phyloP scores from a whole-genome alignment of 2,113 vertebrate species.

The Tautogolabrus adspersus region DNA sequence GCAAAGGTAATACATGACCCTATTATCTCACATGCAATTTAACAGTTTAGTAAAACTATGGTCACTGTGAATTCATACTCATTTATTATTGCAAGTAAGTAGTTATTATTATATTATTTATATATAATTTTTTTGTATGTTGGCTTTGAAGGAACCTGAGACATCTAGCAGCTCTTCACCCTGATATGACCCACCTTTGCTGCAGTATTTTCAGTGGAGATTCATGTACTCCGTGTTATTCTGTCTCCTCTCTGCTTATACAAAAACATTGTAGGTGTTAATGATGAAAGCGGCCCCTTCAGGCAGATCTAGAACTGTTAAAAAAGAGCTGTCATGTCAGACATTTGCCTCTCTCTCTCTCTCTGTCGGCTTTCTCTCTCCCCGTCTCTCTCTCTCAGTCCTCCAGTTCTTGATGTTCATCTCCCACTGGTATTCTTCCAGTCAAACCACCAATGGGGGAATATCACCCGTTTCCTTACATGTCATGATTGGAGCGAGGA shows the following conservation, averaged over 20 bases:
- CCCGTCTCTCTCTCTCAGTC: slow-evolving; percentile 40
- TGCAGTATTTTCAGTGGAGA: neutral
- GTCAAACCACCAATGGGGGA: slow-evolving; percentile 57
- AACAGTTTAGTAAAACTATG: too few relatives aligned
- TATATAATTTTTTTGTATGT: neutral
- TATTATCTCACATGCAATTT: too few relatives aligned
- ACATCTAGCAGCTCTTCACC: neutral
- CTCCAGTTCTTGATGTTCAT: slow-evolving; percentile 61
- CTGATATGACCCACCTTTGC: slow-evolving; percentile 7
- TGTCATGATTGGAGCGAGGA: slow-evolving; percentile 64
- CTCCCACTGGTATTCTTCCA: slow-evolving; percentile 59
- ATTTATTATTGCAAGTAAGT: neutral
- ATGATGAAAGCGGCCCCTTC: slow-evolving; percentile 64
- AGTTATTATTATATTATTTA: neutral
- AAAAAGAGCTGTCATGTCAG: slow-evolving; percentile 48
- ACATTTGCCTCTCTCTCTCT: slow-evolving; percentile 48
- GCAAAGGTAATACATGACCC: too few relatives aligned
- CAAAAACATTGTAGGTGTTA: slow-evolving; percentile 42
- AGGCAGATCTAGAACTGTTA: slow-evolving; percentile 36
- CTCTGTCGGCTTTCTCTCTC: slow-evolving; percentile 14
- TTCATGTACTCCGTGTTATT: neutral
- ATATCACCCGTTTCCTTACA: slow-evolving; percentile 67
- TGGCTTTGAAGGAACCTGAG: neutral
- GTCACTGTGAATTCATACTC: neutral
- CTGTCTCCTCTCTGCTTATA: slow-evolving; percentile 2